Evolutionary conservation across 2,797 vertebrate genomes (phyloP).

Genomic region (Crypturellus tataupa): DNA sequence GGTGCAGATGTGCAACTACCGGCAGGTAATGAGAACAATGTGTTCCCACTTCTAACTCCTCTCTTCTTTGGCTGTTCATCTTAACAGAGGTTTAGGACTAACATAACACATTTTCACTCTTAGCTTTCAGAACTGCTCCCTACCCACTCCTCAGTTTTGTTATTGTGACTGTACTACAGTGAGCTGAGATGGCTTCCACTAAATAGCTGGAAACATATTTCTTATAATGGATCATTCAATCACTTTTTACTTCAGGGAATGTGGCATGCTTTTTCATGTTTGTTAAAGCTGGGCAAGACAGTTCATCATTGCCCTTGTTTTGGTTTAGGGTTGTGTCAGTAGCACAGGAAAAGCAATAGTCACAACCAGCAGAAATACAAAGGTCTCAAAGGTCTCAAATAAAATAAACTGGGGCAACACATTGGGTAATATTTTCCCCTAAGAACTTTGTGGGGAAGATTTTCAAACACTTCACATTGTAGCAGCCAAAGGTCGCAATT

Average conservation of each 20-base stretch:
- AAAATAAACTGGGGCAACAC: neutral
- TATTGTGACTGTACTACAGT: neutral
- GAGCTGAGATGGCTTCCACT: conserved; percentile 18
- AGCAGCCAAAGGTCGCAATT: neutral
- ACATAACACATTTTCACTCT: neutral
- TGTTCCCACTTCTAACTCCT: conserved; percentile 29
- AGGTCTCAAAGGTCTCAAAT: neutral
- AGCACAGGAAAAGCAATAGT: neutral
- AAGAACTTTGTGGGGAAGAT: conserved; percentile 33
- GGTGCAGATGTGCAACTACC: conserved; percentile 56
- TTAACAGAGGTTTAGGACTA: conserved; percentile 30
- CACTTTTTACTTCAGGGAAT: neutral
- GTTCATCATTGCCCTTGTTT: neutral
- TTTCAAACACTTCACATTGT: neutral
- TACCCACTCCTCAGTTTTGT: neutral
- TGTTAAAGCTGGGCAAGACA: neutral
- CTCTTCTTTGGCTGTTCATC: conserved; percentile 11
- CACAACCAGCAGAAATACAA: neutral
- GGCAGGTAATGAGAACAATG: conserved; percentile 47
- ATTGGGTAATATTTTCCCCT: neutral
- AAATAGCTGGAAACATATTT: conserved; percentile 13
- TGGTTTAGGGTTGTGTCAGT: neutral
- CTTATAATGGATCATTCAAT: neutral
- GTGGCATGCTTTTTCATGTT: neutral
- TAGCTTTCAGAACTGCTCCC: neutral